Conservation (phyloP, 2,113 vertebrate species). For the Mus musculus region GRCm39 chr16:38622501-38623000, state of each 20-base stretch:
- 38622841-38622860: too few relatives aligned
- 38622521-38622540: neutral
- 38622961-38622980: neutral
- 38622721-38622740: neutral
- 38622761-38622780: too few relatives aligned
- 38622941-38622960: neutral
- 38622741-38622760: too few relatives aligned
- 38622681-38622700: neutral
- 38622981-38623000: neutral
- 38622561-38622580: neutral
- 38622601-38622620: constrained; percentile 4
- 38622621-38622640: neutral
- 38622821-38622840: too few relatives aligned
- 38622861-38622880: neutral
- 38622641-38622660: neutral
- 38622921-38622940: neutral
- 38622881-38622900: neutral
- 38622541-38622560: neutral
- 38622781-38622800: too few relatives aligned
- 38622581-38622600: neutral
- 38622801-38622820: too few relatives aligned
- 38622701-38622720: neutral
- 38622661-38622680: neutral
- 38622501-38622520: neutral
- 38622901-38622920: neutral